Evolutionary conservation across 2,888 invertebrate genomes (phyloP), one percentile per base, ranked within the genome.

Genomic region (Portevinia maculata): DNA sequence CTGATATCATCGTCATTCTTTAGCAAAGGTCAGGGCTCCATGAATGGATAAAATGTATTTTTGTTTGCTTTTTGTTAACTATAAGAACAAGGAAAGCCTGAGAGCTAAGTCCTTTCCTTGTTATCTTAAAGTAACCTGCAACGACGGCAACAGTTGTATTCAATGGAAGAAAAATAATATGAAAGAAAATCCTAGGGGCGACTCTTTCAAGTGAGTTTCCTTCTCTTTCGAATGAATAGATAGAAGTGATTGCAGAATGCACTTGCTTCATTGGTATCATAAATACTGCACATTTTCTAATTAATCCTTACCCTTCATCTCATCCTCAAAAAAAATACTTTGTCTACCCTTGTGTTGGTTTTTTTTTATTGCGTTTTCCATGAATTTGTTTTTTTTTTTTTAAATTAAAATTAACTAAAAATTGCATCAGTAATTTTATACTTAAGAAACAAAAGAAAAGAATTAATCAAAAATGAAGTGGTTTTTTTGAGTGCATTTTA

Each of bases 1-100:
- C 17, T 59, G 48, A 39, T 17, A 46, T 62, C n/a, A 24, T 11
- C 15, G 15, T 24, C 15, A 41, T 59, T 44, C 17, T 24, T 37
- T 39, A 5, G 19, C 46, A 70, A 69, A 59, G 70, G 59, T 70
- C 59, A 60, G 39, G 50, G 59, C 60, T 70, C 39, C 39, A 44
- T 19, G 32, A 28, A 32, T 59, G 2, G 50, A 53, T 57, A 39
- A 46, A 55, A 46, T 11, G 55, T 41, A 41, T 74, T 32, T 57
- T 15, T 57, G 8, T 59, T 41, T 44, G 17, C 50, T 24, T 39
- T 57, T 57, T 32, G 55, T 48, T 50, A 6, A 32, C 32, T 11
- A 37, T 32, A 9, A 46, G 55, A 65, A 48, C 21, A 57, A 11
- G 13, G 13, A 21, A 19, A 46, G 15, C 11, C 32, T 15, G 21